phyloP scores from a whole-genome alignment of 2,113 vertebrate genomes.

The Gopherus flavomarginatus region DNA sequence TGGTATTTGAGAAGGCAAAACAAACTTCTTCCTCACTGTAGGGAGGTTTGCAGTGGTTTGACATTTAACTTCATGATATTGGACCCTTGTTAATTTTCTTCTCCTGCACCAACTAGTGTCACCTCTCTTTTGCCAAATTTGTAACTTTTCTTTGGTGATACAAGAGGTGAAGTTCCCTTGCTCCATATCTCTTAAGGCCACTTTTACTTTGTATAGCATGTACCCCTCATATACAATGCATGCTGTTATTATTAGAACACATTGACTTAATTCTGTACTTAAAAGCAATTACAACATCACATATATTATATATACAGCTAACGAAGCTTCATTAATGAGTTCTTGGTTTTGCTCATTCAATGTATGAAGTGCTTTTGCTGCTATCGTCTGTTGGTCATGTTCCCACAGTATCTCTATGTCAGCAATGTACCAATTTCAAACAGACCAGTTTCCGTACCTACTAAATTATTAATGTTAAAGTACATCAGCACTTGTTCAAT shows the following conservation, averaged over 20 bases:
- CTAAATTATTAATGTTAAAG: too few relatives aligned
- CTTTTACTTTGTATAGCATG: background rate
- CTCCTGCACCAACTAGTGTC: background rate
- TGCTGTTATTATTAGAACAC: background rate
- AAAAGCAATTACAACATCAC: background rate
- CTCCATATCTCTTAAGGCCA: background rate
- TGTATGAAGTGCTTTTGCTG: background rate
- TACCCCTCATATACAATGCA: background rate
- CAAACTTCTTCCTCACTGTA: background rate
- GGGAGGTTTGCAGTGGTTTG: background rate
- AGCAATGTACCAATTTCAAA: background rate
- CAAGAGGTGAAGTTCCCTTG: background rate
- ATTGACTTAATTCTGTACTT: background rate
- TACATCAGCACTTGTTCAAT: too few relatives aligned
- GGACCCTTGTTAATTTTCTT: background rate
- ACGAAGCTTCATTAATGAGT: background rate
- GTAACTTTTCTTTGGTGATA: background rate
- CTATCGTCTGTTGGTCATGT: background rate
- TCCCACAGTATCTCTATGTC: background rate
- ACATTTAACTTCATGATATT: background rate
- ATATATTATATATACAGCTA: too few relatives aligned
- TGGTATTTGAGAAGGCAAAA: background rate
- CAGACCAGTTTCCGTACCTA: background rate
- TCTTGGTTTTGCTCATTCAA: background rate
- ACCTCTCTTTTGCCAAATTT: background rate